Conservation (phyloP, 2,113 vertebrate genomes). For the Herpetotheres cachinnans region DNA sequence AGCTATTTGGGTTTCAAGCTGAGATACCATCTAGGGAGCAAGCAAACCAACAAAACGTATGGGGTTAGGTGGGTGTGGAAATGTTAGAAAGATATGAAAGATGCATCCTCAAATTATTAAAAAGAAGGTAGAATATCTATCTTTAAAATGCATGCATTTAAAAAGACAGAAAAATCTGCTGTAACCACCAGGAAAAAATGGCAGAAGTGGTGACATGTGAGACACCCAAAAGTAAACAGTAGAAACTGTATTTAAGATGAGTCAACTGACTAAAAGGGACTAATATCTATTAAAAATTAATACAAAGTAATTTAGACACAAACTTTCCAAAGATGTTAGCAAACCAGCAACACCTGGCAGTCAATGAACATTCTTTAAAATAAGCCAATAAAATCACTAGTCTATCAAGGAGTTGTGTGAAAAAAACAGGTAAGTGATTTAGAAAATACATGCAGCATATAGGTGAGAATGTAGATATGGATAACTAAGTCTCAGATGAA, state of each 20-base stretch:
- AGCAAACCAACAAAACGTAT: slow-evolving; percentile 8
- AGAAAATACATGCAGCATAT: not conserved
- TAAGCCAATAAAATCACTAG: not conserved
- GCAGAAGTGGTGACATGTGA: not conserved
- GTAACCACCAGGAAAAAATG: not conserved
- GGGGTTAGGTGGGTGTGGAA: not conserved
- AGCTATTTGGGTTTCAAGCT: slow-evolving; percentile 75
- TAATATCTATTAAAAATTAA: not conserved
- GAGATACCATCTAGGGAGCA: slow-evolving; percentile 69
- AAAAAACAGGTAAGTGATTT: not conserved
- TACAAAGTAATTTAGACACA: not conserved
- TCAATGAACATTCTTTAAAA: not conserved
- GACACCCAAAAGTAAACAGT: not conserved
- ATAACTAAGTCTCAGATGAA: not conserved
- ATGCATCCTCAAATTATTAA: not conserved
- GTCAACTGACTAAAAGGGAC: not conserved
- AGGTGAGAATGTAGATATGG: not conserved
- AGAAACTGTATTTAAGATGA: not conserved
- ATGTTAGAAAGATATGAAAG: not conserved
- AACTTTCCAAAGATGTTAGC: not conserved
- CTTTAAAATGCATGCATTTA: not conserved
- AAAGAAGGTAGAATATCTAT: not conserved
- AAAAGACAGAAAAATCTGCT: not conserved
- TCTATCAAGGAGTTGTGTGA: not conserved
- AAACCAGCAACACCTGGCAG: not conserved